Conservation (phyloP, 2,888 invertebrate genomes). For the Tachystola acroxantha region DNA sequence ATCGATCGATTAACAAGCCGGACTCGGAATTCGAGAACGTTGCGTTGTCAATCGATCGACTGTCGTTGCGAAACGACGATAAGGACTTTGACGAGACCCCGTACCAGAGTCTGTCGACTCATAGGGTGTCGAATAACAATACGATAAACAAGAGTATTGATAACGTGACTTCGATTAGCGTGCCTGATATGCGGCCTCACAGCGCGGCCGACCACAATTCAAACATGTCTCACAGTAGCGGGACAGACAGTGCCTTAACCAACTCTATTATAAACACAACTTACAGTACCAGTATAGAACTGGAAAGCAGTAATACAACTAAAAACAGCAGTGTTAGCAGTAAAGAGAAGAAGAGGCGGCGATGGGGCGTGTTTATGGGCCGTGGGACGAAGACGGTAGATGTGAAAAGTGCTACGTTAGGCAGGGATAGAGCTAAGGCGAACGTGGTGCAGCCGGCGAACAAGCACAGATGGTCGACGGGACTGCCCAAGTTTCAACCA, state of each 20-base stretch:
- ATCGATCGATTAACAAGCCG: slow-evolving; percentile 36
- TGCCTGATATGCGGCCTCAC: slow-evolving; percentile 29
- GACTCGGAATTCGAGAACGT: slow-evolving; percentile 47
- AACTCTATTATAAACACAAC: slow-evolving; percentile 47
- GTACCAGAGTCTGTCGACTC: slow-evolving; percentile 64
- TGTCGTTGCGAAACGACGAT: slow-evolving; percentile 55
- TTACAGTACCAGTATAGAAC: slow-evolving; percentile 47
- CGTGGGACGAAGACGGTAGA: slow-evolving; percentile 77
- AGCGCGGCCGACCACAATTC: slow-evolving; percentile 10
- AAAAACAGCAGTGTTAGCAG: slow-evolving; percentile 44
- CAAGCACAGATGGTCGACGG: slow-evolving; percentile 85
- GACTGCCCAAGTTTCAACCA: slow-evolving; percentile 83
- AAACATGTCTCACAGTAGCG: slow-evolving; percentile 29
- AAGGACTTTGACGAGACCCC: slow-evolving; percentile 63
- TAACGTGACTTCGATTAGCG: slow-evolving; percentile 61
- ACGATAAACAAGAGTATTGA: slow-evolving; percentile 47
- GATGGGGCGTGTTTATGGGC: slow-evolving; percentile 85
- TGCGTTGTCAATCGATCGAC: slow-evolving; percentile 41
- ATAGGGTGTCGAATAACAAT: slow-evolving; percentile 52
- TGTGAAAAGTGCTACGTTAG: slow-evolving; percentile 83
- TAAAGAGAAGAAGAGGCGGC: slow-evolving; percentile 80
- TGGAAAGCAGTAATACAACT: slow-evolving; percentile 30
- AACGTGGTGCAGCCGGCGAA: slow-evolving; percentile 66
- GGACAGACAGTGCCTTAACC: slow-evolving; percentile 41
- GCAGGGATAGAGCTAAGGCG: slow-evolving; percentile 79